Conservation (phyloP, 2,113 vertebrate species). For the Semicossyphus pulcher region DNA sequence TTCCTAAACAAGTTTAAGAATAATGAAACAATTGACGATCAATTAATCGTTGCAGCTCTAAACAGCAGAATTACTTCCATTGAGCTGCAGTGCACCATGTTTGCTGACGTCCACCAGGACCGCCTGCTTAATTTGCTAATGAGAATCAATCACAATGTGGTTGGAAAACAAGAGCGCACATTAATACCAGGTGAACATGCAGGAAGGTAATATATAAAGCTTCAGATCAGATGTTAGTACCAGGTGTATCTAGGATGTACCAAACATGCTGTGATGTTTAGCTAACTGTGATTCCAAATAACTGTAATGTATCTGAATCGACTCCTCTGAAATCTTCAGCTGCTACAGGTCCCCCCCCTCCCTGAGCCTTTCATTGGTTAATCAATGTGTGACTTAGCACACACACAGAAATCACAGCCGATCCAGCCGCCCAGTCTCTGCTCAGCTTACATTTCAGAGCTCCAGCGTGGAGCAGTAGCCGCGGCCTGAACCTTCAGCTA, state of each 20-base stretch:
- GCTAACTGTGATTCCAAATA: not conserved
- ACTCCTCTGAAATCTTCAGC: not conserved
- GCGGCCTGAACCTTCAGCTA: not conserved
- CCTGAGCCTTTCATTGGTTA: conserved; percentile 35
- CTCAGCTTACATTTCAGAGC: conserved; percentile 15
- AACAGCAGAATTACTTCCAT: not conserved
- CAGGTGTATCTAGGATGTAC: not conserved
- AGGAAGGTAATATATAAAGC: not conserved
- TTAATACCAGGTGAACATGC: not conserved
- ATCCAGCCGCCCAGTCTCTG: not conserved
- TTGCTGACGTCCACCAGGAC: not conserved
- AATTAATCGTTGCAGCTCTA: too few relatives aligned
- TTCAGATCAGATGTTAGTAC: not conserved
- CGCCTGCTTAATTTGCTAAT: not conserved
- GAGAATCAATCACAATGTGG: not conserved
- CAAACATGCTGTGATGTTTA: not conserved
- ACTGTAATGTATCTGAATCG: not conserved
- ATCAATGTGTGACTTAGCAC: conserved; percentile 45
- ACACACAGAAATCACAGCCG: conserved; percentile 12
- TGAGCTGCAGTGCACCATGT: not conserved
- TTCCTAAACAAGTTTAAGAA: too few relatives aligned
- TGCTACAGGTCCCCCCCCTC: conserved; percentile 18
- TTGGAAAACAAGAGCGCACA: not conserved
- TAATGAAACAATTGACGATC: too few relatives aligned
- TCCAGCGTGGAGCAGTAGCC: not conserved